These are phyloP conservation scores for Halcyon malimbica DNA, from an alignment of 2,113 vertebrate genomes.

Conservation along the genomic window DNA sequence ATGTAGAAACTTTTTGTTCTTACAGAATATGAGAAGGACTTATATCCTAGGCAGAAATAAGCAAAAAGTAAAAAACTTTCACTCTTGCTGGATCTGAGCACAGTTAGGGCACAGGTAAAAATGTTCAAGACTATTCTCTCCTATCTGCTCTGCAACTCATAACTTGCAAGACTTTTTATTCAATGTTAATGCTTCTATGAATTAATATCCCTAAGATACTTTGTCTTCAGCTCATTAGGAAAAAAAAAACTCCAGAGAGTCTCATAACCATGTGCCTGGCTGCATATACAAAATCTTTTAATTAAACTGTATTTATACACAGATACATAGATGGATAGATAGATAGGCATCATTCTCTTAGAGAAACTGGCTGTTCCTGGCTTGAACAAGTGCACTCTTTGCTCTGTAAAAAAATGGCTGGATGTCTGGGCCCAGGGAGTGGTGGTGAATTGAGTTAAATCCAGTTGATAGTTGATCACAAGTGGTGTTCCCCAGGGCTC, in stretches of 20 bases:
- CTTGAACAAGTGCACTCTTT: neutral
- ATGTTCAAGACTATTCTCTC: neutral
- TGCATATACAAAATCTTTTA: neutral
- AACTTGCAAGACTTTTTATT: neutral
- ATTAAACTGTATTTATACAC: neutral
- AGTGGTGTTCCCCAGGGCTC: neutral
- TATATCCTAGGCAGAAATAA: neutral
- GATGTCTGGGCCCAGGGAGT: neutral
- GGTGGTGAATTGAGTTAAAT: neutral
- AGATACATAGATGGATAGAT: no score
- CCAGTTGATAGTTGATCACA: neutral
- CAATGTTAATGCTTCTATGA: neutral
- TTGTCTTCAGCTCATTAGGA: neutral
- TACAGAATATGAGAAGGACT: neutral
- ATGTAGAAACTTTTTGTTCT: neutral
- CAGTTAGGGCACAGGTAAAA: neutral
- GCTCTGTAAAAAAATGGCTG: neutral
- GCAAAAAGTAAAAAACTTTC: neutral
- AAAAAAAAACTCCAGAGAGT: neutral
- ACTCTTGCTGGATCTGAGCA: neutral
- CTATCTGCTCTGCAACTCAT: neutral
- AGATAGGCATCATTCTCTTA: neutral
- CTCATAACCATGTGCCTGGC: neutral
- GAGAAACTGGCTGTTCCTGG: neutral
- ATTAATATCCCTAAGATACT: neutral